Conservation (phyloP, 1,140 invertebrate species). For the Drosophila persimilis region DNA sequence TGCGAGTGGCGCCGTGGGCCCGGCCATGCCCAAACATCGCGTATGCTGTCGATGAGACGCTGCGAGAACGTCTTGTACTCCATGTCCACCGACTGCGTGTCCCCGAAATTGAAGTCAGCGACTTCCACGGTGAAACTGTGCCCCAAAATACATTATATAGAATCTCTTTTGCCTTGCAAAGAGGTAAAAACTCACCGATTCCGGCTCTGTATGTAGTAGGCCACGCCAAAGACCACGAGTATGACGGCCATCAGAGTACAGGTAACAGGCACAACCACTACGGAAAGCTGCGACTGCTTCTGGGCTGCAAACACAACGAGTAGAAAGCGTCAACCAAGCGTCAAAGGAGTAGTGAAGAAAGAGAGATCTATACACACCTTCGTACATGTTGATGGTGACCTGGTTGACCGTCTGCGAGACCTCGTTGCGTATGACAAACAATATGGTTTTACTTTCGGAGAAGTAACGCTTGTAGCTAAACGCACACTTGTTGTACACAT, state of each 20-base stretch:
- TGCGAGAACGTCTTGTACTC: constrained; percentile 94
- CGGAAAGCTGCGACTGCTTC: constrained; percentile 90
- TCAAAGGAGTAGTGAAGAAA: not conserved
- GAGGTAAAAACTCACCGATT: constrained; percentile 84
- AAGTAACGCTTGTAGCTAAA: constrained; percentile 88
- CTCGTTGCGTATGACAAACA: constrained; percentile 90
- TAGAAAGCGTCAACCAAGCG: not conserved
- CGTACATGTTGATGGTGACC: constrained; percentile 90
- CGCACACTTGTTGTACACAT: constrained; percentile 84
- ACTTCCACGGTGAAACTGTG: constrained; percentile 91
- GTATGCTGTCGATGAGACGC: constrained; percentile 90
- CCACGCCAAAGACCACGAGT: constrained; percentile 92
- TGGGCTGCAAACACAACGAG: constrained; percentile 84
- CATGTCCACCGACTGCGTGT: constrained; percentile 87
- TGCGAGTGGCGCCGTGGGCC: constrained; percentile 64
- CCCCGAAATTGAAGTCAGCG: constrained; percentile 94
- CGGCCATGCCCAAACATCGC: constrained; percentile 77
- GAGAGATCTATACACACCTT: constrained; percentile 85
- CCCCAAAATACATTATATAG: not conserved
- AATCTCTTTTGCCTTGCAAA: not conserved
- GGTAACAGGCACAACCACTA: constrained; percentile 92
- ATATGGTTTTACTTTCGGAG: constrained; percentile 85
- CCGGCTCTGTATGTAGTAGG: constrained; percentile 91
- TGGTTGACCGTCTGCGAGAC: constrained; percentile 87
- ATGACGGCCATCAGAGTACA: constrained; percentile 91